Conservation (phyloP, 2,888 invertebrate genomes). For the Parascotia fuliginaria region DNA sequence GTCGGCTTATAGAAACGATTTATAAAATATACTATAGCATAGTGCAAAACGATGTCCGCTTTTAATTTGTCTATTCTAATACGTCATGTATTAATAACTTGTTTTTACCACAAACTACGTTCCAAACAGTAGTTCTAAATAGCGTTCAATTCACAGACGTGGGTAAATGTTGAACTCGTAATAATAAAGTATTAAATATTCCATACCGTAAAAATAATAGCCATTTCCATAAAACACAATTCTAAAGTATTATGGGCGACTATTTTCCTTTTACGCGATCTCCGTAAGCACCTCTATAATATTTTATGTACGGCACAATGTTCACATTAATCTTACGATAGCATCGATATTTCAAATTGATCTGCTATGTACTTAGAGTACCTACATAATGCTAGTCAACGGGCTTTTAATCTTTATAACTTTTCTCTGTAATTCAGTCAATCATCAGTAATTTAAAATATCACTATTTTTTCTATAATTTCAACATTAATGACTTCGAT, state of each 20-base stretch:
- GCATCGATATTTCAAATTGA: conserved; percentile 24
- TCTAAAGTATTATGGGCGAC: conserved; percentile 26
- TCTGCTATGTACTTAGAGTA: conserved; percentile 15
- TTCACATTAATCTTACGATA: conserved; percentile 24
- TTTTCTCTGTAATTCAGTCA: too few species aligned
- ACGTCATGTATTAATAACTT: too few species aligned
- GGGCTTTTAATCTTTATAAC: too few species aligned
- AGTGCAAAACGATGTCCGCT: conserved; percentile 46
- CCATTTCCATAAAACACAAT: conserved; percentile 25
- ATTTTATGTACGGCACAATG: conserved; percentile 27
- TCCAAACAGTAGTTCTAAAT: conserved; percentile 20
- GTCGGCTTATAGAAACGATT: conserved; percentile 53
- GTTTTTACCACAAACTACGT: conserved; percentile 20
- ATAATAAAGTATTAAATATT: background rate
- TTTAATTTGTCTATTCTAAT: too few species aligned
- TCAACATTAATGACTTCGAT: too few species aligned
- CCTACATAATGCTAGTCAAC: too few species aligned
- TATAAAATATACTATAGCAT: conserved; percentile 63
- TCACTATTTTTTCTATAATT: too few species aligned
- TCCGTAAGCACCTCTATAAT: conserved; percentile 30
- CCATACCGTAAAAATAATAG: background rate
- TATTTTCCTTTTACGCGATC: conserved; percentile 19
- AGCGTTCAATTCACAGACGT: background rate
- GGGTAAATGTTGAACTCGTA: too few species aligned
- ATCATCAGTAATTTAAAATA: too few species aligned